Evolutionary conservation across 2,113 vertebrate genomes (phyloP).

Genomic region (Symphodus melops): DNA sequence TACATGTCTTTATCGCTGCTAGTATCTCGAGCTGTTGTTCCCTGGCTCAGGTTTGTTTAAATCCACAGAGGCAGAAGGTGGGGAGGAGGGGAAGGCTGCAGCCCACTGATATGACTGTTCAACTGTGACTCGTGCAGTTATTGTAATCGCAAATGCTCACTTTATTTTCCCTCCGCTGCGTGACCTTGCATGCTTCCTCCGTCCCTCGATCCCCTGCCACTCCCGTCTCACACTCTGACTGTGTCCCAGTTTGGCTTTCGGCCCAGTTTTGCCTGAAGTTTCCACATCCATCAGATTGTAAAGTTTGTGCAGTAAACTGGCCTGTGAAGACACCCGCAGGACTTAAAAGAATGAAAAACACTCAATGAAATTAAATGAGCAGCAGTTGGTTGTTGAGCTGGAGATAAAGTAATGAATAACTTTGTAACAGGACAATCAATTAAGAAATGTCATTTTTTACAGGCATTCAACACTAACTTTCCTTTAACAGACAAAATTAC

Average conservation of each 20-base stretch:
- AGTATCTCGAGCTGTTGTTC: slow-evolving; percentile 31
- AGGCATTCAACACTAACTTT: no score
- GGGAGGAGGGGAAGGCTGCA: slow-evolving; percentile 70
- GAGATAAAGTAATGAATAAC: neutral
- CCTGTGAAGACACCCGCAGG: neutral
- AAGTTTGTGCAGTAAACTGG: neutral
- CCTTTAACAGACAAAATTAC: no score
- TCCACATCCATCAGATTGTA: neutral
- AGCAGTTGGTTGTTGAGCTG: neutral
- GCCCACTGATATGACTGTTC: slow-evolving; percentile 68
- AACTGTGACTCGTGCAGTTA: slow-evolving; percentile 45
- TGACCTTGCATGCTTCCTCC: slow-evolving; percentile 63
- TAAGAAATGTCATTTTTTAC: no score
- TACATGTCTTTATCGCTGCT: neutral
- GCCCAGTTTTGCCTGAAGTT: neutral
- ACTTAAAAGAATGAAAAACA: neutral
- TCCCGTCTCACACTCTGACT: slow-evolving; percentile 37
- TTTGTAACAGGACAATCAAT: no score
- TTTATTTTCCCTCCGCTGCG: slow-evolving; percentile 62
- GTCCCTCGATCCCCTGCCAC: slow-evolving; percentile 49
- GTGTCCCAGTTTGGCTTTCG: neutral
- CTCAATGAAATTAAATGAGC: neutral
- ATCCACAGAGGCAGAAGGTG: slow-evolving; percentile 50
- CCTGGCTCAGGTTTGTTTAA: slow-evolving; percentile 40
- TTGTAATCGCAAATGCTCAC: slow-evolving; percentile 54